Evolutionary conservation across 2,113 vertebrate genomes (phyloP).

Genomic region (Anoplopoma fimbria): DNA sequence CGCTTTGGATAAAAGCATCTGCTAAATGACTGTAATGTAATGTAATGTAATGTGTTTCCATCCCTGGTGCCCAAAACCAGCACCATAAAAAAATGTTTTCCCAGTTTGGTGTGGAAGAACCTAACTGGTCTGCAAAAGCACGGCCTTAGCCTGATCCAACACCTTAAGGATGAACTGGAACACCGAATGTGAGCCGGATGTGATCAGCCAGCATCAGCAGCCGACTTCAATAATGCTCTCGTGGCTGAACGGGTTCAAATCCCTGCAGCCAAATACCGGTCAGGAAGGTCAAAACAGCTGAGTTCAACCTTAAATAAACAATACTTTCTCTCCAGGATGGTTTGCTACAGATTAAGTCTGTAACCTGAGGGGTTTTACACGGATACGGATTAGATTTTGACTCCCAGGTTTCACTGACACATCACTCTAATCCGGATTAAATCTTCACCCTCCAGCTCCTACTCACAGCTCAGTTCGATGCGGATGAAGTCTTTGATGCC

Average conservation of each 20-base stretch:
- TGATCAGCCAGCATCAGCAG: not conserved
- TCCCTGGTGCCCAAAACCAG: not conserved
- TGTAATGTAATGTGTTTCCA: not conserved
- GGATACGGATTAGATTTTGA: constrained; percentile 89
- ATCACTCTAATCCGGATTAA: constrained; percentile 39
- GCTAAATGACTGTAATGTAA: too few species aligned
- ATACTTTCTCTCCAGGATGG: not conserved
- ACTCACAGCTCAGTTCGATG: constrained; percentile 93
- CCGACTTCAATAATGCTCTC: not conserved
- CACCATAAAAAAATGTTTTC: not conserved
- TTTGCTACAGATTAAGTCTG: constrained; percentile 31
- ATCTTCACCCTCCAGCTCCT: constrained; percentile 8
- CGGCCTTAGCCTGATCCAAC: not conserved
- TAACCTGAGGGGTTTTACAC: constrained; percentile 34
- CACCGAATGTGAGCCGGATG: not conserved
- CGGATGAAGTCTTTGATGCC: constrained; percentile 96
- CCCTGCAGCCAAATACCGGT: not conserved
- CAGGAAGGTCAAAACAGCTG: not conserved
- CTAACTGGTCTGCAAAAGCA: not conserved
- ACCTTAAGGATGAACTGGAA: not conserved
- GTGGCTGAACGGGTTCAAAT: not conserved
- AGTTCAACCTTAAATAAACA: not conserved
- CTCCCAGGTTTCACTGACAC: constrained; percentile 84
- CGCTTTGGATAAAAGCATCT: too few species aligned
- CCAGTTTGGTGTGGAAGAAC: not conserved